Base-by-base conservation (phyloP, 2,888 invertebrate species). In the Nymphalis urticae region DNA sequence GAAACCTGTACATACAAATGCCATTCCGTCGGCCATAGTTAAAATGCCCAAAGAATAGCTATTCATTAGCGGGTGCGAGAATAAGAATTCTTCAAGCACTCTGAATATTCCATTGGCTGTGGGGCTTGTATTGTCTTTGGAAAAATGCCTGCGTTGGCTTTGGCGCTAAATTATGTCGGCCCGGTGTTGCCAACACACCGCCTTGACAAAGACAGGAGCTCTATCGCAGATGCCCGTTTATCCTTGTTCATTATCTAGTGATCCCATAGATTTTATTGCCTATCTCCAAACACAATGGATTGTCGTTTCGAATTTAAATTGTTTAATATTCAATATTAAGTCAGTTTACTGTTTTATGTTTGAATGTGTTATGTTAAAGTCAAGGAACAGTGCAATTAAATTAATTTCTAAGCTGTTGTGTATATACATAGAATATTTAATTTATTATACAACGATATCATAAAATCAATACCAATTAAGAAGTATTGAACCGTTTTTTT, bases 1-100 rank as follows among this genome's bases (percentile, higher is more conserved):
- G 90, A 90, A 88, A 91, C 90, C 89, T 90, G 90, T 89, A 90
- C 92, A 90, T 84, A 87, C 84, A 81, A 83, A 92, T 91, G 89
- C 92, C 92, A 91, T 91, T 89, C 92, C 90, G 81, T 82, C 82
- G 82, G 77, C 88, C 92, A 92, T 92, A 92, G 92, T 91, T 92
- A 91, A 92, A 92, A 92, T 92, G 88, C 90, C 87, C 86, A 84
- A 87, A 90, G 92, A 90, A 92, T 92, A 91, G 90, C 90, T 92
- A 92, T 92, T 92, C 92, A 92, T 92, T 92, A 92, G 91, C 83
- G 87, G 90, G 92, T 86, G 92, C 91, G 92, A 92, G 91, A 90
- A 91, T 92, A 86, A 90, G 90, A 89, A 92, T 92, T 92, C 91
- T 88, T 88, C 78, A 88, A 84, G 89, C 86, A 88, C 87, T 89